Conservation (phyloP, 1,140 invertebrate species). For the Archivesica marissinica region DNA sequence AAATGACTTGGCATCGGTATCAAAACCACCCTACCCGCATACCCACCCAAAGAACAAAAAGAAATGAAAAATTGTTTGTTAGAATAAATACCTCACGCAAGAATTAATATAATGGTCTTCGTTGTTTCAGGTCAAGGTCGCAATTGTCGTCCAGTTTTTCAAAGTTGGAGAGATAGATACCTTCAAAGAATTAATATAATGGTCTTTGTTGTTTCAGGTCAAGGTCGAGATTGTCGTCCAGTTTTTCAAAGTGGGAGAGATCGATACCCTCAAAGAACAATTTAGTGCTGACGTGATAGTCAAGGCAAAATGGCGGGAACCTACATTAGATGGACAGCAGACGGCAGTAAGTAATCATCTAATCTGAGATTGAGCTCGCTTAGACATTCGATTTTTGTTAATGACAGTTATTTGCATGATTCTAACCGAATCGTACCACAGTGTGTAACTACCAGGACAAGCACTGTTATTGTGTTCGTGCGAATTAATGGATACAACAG, state of each 20-base stretch:
- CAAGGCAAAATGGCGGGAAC: slow-evolving; percentile 82
- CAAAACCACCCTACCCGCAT: background rate
- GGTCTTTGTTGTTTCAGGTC: slow-evolving; percentile 69
- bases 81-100: background rate
- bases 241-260: slow-evolving; percentile 83
- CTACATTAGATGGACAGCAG: slow-evolving; percentile 78
- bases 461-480: too few relatives aligned
- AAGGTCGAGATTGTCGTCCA: slow-evolving; percentile 81
- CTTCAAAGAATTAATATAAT: background rate
- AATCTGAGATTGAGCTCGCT: too few relatives aligned
- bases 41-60: background rate
- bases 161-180: too few relatives aligned
- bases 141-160: too few relatives aligned
- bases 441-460: too few relatives aligned
- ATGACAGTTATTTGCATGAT: too few relatives aligned
- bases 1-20: too few relatives aligned
- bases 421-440: too few relatives aligned
- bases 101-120: background rate
- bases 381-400: too few relatives aligned
- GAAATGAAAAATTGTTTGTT: background rate
- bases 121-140: background rate
- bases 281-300: slow-evolving; percentile 83
- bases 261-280: slow-evolving; percentile 83
- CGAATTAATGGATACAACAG: too few relatives aligned
- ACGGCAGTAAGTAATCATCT: slow-evolving; percentile 8